Evolutionary conservation across 2,888 invertebrate species (phyloP).

Genomic region (Volucella bombylans): DNA sequence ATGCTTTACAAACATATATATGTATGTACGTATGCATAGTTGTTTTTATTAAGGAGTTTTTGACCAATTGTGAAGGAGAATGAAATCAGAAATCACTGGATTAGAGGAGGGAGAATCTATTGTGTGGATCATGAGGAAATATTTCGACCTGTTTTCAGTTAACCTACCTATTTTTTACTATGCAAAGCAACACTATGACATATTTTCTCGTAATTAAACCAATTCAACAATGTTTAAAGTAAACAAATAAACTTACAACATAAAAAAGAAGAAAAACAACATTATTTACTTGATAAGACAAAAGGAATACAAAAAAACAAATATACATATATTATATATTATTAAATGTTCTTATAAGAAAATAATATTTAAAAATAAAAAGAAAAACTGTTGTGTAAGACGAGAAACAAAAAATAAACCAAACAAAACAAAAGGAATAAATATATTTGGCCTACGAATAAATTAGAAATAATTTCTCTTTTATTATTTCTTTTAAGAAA

Average conservation of each 20-base stretch:
- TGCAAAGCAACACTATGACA: slow-evolving; percentile 51
- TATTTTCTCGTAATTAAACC: slow-evolving; percentile 35
- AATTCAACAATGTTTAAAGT: slow-evolving; percentile 22
- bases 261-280: slow-evolving; percentile 42
- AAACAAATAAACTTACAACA: slow-evolving; percentile 51
- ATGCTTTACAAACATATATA: slow-evolving; percentile 8
- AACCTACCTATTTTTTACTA: slow-evolving; percentile 9
- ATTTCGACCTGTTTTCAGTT: slow-evolving; percentile 38
- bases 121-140: slow-evolving; percentile 39
- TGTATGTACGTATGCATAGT: slow-evolving; percentile 10
- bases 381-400: slow-evolving; percentile 60
- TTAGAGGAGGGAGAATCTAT: slow-evolving; percentile 20
- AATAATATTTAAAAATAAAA: slow-evolving; percentile 54
- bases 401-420: slow-evolving; percentile 40
- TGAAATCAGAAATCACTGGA: slow-evolving; percentile 28
- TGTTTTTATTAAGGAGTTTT: slow-evolving; percentile 34
- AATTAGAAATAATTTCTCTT: slow-evolving; percentile 45
- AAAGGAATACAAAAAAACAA: slow-evolving; percentile 41
- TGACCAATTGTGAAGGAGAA: slow-evolving; percentile 35
- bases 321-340: slow-evolving; percentile 65
- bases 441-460: slow-evolving; percentile 66
- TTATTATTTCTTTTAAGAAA: slow-evolving; percentile 18
- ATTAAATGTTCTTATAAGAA: slow-evolving; percentile 68
- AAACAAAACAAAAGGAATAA: slow-evolving; percentile 52
- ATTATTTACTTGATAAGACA: slow-evolving; percentile 64